These are phyloP conservation scores for Cydia strobilella DNA, from an alignment of 1,140 invertebrate genomes.

Conservation along the genomic window DNA sequence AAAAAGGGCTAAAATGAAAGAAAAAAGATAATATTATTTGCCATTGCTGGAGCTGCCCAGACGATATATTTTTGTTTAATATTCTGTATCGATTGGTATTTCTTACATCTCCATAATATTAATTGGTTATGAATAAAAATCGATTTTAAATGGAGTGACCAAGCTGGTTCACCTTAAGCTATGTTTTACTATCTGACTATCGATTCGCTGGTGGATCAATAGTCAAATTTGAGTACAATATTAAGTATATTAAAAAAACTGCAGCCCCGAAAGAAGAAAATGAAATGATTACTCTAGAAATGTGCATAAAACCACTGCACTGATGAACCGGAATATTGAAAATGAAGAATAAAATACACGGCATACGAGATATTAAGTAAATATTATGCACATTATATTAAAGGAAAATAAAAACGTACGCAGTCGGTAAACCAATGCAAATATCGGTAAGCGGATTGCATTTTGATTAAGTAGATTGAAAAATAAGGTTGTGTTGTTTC, in stretches of 20 bases:
- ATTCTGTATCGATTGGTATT: no score
- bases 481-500: background rate
- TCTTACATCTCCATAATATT: no score
- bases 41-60: no score
- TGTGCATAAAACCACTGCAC: background rate
- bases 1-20: no score
- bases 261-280: constrained; percentile 4
- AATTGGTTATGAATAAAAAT: no score
- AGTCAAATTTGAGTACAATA: background rate
- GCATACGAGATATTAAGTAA: background rate
- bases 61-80: no score
- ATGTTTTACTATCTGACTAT: no score
- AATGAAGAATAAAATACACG: background rate
- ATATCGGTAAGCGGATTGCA: constrained; percentile 13
- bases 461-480: constrained; percentile 8
- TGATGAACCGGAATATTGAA: background rate
- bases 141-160: no score
- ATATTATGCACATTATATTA: constrained; percentile 7
- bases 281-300: background rate
- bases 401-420: background rate
- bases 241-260: constrained; percentile 3
- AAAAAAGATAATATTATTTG: no score
- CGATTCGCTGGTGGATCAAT: background rate
- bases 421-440: background rate
- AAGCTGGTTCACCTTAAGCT: no score